Evolutionary conservation across 2,113 vertebrate species (phyloP).

Genomic region (Laticauda colubrina): DNA sequence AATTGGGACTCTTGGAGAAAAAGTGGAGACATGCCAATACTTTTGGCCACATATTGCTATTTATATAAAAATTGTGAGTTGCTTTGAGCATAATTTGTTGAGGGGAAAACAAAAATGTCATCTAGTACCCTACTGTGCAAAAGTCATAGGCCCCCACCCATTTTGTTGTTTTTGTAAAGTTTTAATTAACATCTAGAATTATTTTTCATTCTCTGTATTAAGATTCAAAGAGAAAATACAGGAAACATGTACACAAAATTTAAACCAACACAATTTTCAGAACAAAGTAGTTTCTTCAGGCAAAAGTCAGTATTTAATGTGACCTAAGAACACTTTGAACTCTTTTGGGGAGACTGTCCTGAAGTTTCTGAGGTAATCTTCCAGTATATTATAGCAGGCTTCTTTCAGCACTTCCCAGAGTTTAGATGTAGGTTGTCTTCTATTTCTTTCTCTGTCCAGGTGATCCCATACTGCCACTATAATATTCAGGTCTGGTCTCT

Average conservation of each 20-base stretch:
- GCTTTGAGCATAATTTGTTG: neutral
- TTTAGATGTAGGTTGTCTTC: neutral
- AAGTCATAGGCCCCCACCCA: neutral
- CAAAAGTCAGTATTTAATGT: neutral
- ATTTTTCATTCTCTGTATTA: neutral
- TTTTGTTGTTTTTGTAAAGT: neutral
- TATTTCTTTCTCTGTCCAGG: neutral
- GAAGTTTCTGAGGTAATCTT: neutral
- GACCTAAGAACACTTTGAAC: neutral
- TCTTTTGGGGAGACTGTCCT: neutral
- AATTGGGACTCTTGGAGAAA: neutral
- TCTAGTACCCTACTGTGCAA: neutral
- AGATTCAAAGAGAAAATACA: neutral
- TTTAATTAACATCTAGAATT: neutral
- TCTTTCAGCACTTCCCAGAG: neutral
- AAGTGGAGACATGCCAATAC: neutral
- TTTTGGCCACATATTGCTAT: neutral
- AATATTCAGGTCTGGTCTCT: neutral
- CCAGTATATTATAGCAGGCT: neutral
- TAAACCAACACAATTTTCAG: neutral
- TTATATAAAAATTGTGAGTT: neutral
- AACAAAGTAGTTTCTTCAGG: neutral
- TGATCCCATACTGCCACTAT: neutral
- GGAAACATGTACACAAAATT: neutral
- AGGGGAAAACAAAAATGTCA: neutral